Conservation (phyloP, 35 echinoderm and acorn worm genomes). For the Patiria miniata region DNA sequence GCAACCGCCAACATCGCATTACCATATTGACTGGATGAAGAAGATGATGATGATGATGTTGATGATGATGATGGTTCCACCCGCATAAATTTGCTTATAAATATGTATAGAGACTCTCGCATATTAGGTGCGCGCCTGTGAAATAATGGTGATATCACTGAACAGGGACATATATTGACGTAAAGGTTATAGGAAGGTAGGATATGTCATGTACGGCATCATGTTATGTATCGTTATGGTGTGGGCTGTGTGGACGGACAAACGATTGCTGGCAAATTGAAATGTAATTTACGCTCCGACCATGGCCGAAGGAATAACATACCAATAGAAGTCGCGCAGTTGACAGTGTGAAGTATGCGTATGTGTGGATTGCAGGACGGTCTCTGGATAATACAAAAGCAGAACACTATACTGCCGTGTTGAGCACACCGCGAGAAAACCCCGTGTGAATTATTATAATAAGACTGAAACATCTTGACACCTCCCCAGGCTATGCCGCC, state of each 20-base stretch:
- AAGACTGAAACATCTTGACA: too few relatives aligned
- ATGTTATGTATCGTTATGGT: neutral
- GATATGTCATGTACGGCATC: neutral
- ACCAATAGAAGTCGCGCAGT: neutral
- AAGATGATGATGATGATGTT: neutral
- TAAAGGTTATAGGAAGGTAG: neutral
- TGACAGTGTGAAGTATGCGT: too few relatives aligned
- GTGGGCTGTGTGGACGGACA: neutral
- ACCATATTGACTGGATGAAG: slow-evolving; percentile 7
- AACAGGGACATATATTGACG: neutral
- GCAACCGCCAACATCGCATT: neutral
- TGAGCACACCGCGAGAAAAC: too few relatives aligned
- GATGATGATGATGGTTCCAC: neutral
- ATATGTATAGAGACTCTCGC: neutral
- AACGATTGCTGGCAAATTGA: neutral
- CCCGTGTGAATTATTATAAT: too few relatives aligned
- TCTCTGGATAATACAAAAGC: too few relatives aligned
- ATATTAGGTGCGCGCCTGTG: slow-evolving; percentile 19
- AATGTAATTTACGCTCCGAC: slow-evolving; percentile 11
- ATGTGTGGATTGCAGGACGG: too few relatives aligned
- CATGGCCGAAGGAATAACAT: slow-evolving; percentile 22
- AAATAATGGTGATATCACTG: neutral
- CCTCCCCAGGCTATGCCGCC: too few relatives aligned
- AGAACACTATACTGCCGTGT: too few relatives aligned
- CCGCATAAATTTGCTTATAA: slow-evolving; percentile 20